These are phyloP conservation scores for Heteropelma amictum DNA, from an alignment of 2,888 invertebrate species.

Conservation along the genomic window DNA sequence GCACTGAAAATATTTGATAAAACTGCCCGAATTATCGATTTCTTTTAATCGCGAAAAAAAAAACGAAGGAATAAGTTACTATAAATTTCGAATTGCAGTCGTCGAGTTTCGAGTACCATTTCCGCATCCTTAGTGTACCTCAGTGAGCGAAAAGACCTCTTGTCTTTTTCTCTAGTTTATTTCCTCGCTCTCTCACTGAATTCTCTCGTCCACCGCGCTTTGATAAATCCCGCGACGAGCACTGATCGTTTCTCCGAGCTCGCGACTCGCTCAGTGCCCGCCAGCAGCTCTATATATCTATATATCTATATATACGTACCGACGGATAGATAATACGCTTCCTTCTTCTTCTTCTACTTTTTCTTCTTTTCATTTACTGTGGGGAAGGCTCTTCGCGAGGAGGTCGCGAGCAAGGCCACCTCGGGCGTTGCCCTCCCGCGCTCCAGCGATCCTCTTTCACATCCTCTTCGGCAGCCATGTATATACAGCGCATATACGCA, in stretches of 20 bases:
- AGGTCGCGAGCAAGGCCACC: constrained; percentile 77
- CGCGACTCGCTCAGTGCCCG: constrained; percentile 8
- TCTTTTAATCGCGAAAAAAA: too few relatives aligned
- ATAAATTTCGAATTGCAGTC: too few relatives aligned
- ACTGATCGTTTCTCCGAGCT: constrained; percentile 19
- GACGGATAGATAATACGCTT: constrained; percentile 32
- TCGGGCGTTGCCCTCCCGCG: constrained; percentile 74
- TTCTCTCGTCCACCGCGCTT: neutral
- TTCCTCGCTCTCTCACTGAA: neutral
- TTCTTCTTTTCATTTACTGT: constrained; percentile 28
- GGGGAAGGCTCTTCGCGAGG: constrained; percentile 62
- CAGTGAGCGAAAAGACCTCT: too few relatives aligned
- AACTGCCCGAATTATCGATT: too few relatives aligned
- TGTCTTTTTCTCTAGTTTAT: too few relatives aligned
- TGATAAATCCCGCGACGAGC: constrained; percentile 9
- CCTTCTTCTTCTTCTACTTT: constrained; percentile 16
- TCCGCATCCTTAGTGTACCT: too few relatives aligned
- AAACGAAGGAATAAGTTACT: too few relatives aligned
- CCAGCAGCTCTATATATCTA: constrained; percentile 24
- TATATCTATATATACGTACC: too few relatives aligned
- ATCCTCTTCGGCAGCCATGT: constrained; percentile 28
- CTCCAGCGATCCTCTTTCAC: constrained; percentile 60
- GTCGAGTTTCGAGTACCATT: too few relatives aligned
- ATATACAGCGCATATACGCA: too few relatives aligned
- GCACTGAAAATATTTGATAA: too few relatives aligned